A percentile compares a stretch with the other conserved stretches of the same genome.
These are phyloP conservation scores for Cheirogaleus medius DNA, from an alignment of 2,113 vertebrate species.

Conservation along the genomic window DNA sequence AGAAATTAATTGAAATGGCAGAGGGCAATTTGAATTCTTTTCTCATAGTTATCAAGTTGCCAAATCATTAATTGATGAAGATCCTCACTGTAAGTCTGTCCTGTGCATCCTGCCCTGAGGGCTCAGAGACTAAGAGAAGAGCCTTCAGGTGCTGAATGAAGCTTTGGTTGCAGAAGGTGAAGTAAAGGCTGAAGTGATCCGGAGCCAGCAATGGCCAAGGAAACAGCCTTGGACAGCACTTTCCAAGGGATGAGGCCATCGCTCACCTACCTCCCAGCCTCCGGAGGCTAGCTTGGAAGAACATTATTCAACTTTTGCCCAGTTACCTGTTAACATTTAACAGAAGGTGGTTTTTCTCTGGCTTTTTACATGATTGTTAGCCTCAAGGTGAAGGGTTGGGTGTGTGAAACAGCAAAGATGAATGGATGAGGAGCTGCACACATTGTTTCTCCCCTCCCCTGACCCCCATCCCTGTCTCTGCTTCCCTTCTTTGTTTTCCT, in stretches of 20 bases:
- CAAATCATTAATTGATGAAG: background rate
- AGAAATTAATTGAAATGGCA: background rate
- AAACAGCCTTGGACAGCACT: background rate
- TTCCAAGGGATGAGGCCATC: background rate
- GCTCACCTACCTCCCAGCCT: background rate
- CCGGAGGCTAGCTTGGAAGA: background rate
- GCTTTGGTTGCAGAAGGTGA: background rate
- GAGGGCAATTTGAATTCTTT: background rate
- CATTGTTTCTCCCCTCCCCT: background rate
- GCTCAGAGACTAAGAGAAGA: background rate
- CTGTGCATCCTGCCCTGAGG: background rate
- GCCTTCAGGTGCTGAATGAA: background rate
- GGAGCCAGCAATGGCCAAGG: background rate
- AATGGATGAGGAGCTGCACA: background rate
- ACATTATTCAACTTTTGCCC: background rate
- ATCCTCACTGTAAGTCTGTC: background rate
- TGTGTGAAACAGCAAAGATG: background rate
- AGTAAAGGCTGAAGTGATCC: background rate
- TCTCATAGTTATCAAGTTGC: background rate
- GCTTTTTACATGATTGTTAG: background rate
- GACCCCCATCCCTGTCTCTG: accelerated
- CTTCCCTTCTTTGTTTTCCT: too few relatives aligned
- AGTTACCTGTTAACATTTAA: background rate
- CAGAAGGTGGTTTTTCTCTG: background rate
- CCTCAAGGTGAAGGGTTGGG: background rate